Evolutionary conservation across 2,113 vertebrate genomes (phyloP).

Genomic region (Leucoraja erinaceus): DNA sequence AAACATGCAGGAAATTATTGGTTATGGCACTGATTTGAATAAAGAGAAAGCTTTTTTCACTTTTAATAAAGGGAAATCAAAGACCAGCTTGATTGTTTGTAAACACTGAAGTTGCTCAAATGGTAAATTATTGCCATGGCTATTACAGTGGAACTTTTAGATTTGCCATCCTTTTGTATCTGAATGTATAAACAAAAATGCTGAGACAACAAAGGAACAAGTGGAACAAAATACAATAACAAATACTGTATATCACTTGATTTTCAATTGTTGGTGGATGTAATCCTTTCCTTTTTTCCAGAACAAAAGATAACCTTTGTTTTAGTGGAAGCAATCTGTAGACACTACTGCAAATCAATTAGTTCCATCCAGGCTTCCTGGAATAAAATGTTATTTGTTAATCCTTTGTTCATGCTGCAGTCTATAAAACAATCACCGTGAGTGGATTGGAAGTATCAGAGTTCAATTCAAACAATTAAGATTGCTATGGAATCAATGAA

Average conservation of each 20-base stretch:
- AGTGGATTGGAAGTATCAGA: background rate
- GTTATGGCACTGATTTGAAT: background rate
- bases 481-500: background rate
- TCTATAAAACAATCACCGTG: background rate
- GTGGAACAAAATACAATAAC: background rate
- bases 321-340: background rate
- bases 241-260: background rate
- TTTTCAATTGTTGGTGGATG: background rate
- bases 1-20: background rate
- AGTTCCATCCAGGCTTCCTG: background rate
- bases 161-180: background rate
- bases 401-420: background rate
- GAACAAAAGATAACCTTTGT: conserved; percentile 15
- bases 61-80: background rate
- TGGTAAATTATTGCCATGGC: background rate
- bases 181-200: background rate
- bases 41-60: too few relatives aligned
- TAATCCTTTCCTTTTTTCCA: background rate
- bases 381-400: conserved; percentile 12
- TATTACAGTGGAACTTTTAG: background rate
- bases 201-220: background rate
- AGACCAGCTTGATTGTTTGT: background rate
- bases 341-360: background rate
- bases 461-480: background rate
- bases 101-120: background rate